Conservation (phyloP, 1,140 invertebrate species). For the Eumeta japonica region DNA sequence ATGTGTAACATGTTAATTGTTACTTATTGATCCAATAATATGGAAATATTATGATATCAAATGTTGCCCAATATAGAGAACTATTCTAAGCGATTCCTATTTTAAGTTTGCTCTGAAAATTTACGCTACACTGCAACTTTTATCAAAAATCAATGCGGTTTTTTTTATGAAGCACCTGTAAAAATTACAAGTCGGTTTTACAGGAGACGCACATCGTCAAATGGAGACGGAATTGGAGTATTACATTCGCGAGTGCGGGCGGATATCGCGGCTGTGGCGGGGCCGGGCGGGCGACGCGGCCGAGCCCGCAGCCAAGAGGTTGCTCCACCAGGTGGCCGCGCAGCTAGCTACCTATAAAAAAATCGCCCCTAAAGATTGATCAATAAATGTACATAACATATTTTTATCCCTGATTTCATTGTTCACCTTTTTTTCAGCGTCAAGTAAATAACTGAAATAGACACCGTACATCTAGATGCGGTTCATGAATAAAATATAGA, state of each 20-base stretch:
- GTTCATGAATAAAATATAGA: not conserved
- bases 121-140: too few relatives aligned
- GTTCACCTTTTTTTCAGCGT: not conserved
- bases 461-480: too few relatives aligned
- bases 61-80: too few relatives aligned
- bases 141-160: too few relatives aligned
- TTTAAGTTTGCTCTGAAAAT: too few relatives aligned
- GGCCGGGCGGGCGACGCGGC: slow-evolving; percentile 55
- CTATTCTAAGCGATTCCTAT: too few relatives aligned
- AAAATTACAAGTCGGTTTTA: too few relatives aligned
- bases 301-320: slow-evolving; percentile 50
- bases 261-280: slow-evolving; percentile 40
- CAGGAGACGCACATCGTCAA: slow-evolving; percentile 38
- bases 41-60: too few relatives aligned
- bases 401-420: not conserved
- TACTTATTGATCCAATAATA: too few relatives aligned
- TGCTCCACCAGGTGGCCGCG: slow-evolving; percentile 61
- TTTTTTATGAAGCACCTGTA: too few relatives aligned
- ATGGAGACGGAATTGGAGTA: slow-evolving; percentile 74
- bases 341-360: slow-evolving; percentile 67
- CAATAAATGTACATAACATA: too few relatives aligned
- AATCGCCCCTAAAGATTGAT: slow-evolving; percentile 53
- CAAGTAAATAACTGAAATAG: not conserved
- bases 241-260: slow-evolving; percentile 86
- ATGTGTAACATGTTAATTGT: too few relatives aligned